Base-by-base conservation (phyloP, 2,113 vertebrate species). In the Ceyx cyanopectus region DNA sequence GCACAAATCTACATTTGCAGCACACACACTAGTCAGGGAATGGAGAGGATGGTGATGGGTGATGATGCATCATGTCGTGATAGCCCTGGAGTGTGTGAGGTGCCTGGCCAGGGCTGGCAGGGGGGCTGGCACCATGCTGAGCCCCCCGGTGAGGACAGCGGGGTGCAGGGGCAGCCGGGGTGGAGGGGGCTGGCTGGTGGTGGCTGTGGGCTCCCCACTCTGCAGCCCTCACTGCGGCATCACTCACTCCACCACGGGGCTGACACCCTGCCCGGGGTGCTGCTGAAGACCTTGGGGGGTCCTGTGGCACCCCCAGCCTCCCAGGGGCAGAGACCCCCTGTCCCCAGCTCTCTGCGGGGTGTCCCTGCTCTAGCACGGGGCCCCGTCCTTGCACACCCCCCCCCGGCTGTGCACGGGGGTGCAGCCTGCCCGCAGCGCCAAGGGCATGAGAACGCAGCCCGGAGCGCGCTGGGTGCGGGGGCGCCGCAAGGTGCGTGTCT, bases 211-310 rank as follows among this genome's bases (percentile, higher is more conserved):
- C 93, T 54, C 17, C 3, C 15, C 5, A 53, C 90, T 87, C 92
- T 66, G 87, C 91, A 95, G 91, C 84, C 93, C 78, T 26, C 92
- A 96, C 89, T 96, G 93, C 94, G 87, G 91, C 95, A 96, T 3
- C 3, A 32, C 89, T 78, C 37, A 17, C 83, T n/a, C 81, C 89
- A 81, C 43, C 84, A 3, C 32, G 23, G 87, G 53, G 50, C 51
- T 53, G 61, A 5, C 87, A 63, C 24, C 23, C 26, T 74, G 81
- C 65, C 51, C 12, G 46, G 34, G 50, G 46, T 4, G 34, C 22
- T 62, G 19, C 24, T 4, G 7, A 45, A 72, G 22, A 34, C 54
- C 46, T 23, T 17, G 21, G 24, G 32, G 27, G 30, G 23, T 88
- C 12, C 74, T 27, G 57, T 37, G 37, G 37, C 37, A 37, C 37